Percentiles rank a stretch among this genome's conserved stretches.
Evolutionary conservation across 2,888 invertebrate species (phyloP).

Genomic region (Thelaira solivaga): DNA sequence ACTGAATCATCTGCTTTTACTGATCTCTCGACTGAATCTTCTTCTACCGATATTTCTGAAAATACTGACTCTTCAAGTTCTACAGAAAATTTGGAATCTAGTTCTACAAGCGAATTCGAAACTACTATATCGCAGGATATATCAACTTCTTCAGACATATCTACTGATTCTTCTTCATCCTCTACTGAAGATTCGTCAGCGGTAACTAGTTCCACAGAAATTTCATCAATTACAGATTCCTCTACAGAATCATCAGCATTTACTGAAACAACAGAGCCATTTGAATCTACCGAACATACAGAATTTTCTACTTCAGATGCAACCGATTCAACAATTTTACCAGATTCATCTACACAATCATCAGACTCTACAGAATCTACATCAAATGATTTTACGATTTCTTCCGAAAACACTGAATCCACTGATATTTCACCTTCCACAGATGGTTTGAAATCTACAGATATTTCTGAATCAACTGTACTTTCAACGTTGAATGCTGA

Average conservation of each 20-base stretch:
- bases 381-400: background rate
- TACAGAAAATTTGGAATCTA: background rate
- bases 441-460: background rate
- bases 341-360: constrained; percentile 29
- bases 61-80: background rate
- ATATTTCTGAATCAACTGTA: constrained; percentile 14
- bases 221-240: constrained; percentile 12
- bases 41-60: background rate
- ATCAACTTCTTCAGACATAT: constrained; percentile 49
- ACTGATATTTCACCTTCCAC: background rate
- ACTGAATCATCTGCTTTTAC: constrained; percentile 63
- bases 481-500: constrained; percentile 2
- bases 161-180: constrained; percentile 42
- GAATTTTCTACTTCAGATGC: background rate
- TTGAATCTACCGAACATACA: constrained; percentile 19
- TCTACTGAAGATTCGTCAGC: constrained; percentile 11
- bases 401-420: constrained; percentile 8
- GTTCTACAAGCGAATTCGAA: background rate
- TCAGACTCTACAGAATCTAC: constrained; percentile 7
- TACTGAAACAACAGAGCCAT: constrained; percentile 21
- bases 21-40: constrained; percentile 3
- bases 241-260: constrained; percentile 31
- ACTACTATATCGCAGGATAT: constrained; percentile 35
- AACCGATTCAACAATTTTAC: background rate
- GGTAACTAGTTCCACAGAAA: background rate